These are phyloP conservation scores for Hypotaenidia philippensis DNA, from an alignment of 2,797 vertebrate species.

Conservation along the genomic window DNA sequence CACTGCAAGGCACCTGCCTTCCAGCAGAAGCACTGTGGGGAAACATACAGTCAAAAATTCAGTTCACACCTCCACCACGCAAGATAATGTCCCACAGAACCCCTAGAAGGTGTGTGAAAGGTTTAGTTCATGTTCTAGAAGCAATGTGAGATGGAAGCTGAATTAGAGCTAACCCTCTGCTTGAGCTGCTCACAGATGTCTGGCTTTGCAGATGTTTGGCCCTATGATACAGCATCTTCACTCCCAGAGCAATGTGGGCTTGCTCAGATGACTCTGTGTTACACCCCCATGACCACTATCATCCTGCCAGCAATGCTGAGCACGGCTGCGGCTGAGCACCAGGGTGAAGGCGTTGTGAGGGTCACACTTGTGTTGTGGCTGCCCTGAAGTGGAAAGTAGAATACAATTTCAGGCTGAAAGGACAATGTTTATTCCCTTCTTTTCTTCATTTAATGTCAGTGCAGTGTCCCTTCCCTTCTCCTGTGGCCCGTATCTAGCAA, in stretches of 20 bases:
- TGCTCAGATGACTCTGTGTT: neutral
- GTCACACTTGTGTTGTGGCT: neutral
- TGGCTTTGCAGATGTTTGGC: neutral
- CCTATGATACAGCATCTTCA: neutral
- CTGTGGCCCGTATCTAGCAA: no score
- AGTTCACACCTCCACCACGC: neutral
- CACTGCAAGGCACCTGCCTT: neutral
- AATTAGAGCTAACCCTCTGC: neutral
- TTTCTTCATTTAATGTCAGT: neutral
- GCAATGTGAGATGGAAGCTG: fast-evolving
- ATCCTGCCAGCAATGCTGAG: neutral
- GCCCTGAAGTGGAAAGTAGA: neutral
- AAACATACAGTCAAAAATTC: neutral
- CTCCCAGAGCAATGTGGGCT: no score
- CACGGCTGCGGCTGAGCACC: fast-evolving
- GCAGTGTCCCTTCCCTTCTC: neutral
- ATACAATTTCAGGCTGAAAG: neutral
- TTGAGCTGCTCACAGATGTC: neutral
- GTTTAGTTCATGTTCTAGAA: neutral
- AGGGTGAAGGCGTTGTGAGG: fast-evolving
- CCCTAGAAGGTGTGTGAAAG: neutral
- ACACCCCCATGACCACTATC: fast-evolving
- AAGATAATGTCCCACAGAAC: neutral
- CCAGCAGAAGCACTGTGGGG: neutral
- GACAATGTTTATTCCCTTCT: neutral